Evolutionary conservation across 2,888 invertebrate species (phyloP), one percentile per base, ranked within the genome.

Genomic region (Opisthograptis luteolata): DNA sequence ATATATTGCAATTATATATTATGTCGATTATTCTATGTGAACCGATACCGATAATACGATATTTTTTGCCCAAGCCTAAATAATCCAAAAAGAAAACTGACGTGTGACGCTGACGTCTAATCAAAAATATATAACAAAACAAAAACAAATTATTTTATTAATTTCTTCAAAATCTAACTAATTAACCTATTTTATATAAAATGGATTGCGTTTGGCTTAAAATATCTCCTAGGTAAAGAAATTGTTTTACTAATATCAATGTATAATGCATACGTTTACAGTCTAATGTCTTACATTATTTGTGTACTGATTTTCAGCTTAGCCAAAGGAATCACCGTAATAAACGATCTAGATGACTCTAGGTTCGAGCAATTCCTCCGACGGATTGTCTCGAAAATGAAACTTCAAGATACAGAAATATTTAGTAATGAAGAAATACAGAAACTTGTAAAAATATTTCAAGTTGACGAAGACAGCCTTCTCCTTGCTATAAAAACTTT

Each of bases 291-390:
- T n/a, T n/a, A n/a, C n/a, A n/a, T n/a, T 20, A 17, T 17, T 24
- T 24, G n/a, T 32, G 6, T 14, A 7, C 19, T 35, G 28, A 66
- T 10, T 79, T 85, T 55, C 72, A 90, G 89, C 60, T 64, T 89
- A 13, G 68, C 34, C 8, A 87, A 82, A 61, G 89, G 89, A 2
- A 70, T 88, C 24, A 47, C 50, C 39, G 55, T 79, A 2, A 68
- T 87, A 2, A 90, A 89, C 58, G 59, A 73, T 28, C 56, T 90
- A 1, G 87, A 89, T 39, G 81, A 79, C 50, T 60, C 66, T 10
- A 85, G 82, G 64, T 89, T 85, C 68, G 88, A 89, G 58, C 86
- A 87, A 55, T 86, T 87, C 56, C 62, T 88, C 1, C 78, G 77
- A 30, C 70, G 87, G 44, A 87, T 89, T 50, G 70, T 83, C 12